Conservation (phyloP, 2,888 invertebrate species). For the Panzeria rudis region DNA sequence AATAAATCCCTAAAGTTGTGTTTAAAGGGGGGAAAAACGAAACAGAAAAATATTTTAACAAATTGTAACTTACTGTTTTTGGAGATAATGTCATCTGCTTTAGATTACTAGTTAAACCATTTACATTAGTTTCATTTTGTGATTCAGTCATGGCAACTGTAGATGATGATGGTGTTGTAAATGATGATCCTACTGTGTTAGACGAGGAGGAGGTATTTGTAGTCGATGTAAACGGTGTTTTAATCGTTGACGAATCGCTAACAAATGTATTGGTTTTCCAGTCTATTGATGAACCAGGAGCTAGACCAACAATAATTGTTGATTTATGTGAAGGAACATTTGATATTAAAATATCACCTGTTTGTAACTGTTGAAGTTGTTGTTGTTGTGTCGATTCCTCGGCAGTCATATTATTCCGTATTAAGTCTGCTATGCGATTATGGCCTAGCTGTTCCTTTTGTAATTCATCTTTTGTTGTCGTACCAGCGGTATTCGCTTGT, state of each 20-base stretch:
- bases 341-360: conserved; percentile 51
- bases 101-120: conserved; percentile 79
- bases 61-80: conserved; percentile 79
- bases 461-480: conserved; percentile 47
- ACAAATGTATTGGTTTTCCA: conserved; percentile 60
- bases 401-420: conserved; percentile 51
- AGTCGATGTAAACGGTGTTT: conserved; percentile 66
- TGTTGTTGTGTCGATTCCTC: conserved; percentile 53
- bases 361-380: conserved; percentile 47
- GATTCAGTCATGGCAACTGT: conserved; percentile 75
- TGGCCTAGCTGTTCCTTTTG: conserved; percentile 53
- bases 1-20: conserved; percentile 44
- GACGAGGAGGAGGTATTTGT: conserved; percentile 56
- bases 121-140: conserved; percentile 78
- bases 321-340: conserved; percentile 58
- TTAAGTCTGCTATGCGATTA: conserved; percentile 55
- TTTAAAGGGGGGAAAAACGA: conserved; percentile 8
- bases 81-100: conserved; percentile 79
- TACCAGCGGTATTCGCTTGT: conserved; percentile 50
- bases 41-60: conserved; percentile 24
- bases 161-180: conserved; percentile 67
- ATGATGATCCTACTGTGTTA: conserved; percentile 59
- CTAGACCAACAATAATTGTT: conserved; percentile 67
- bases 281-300: conserved; percentile 68
- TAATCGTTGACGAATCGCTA: conserved; percentile 57